These are phyloP conservation scores for Buceros bicornis DNA, from an alignment of 2,797 vertebrate genomes.

Conservation along the genomic window DNA sequence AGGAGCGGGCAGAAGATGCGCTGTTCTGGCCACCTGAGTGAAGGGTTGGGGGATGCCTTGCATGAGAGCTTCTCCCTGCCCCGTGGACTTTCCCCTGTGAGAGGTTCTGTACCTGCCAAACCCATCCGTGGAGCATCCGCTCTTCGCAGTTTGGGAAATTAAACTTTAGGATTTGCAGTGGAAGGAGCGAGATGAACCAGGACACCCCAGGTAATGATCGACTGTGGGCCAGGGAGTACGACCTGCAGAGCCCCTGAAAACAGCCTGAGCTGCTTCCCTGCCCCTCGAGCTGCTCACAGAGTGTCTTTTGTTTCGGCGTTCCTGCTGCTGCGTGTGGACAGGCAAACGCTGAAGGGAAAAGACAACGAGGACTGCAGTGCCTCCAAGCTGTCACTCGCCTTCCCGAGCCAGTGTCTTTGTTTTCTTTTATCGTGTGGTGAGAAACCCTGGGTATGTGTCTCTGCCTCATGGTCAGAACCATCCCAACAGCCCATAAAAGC, in stretches of 20 bases:
- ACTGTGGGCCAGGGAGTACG: not conserved
- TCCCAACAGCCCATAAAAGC: not conserved
- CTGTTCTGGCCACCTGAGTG: not conserved
- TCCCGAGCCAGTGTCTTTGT: not conserved
- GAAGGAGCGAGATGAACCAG: not conserved
- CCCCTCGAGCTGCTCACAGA: not conserved
- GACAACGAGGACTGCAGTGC: not conserved
- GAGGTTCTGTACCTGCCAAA: not conserved
- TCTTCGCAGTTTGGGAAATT: not conserved
- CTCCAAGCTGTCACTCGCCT: not conserved
- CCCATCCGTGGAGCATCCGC: not conserved
- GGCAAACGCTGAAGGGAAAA: not conserved
- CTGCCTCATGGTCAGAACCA: not conserved
- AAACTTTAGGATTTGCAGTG: not conserved
- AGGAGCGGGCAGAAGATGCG: not conserved
- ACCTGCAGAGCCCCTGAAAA: not conserved
- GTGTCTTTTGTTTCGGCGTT: not conserved
- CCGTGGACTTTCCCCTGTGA: not conserved
- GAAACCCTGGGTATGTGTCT: not conserved
- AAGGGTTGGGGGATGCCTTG: not conserved
- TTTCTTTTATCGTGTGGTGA: not conserved
- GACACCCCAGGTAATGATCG: not conserved
- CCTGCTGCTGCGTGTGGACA: not conserved
- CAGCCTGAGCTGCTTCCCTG: not conserved
- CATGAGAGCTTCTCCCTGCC: not conserved